phyloP scores from a whole-genome alignment of 2,888 invertebrate species.

The Petrophora chlorosata region DNA sequence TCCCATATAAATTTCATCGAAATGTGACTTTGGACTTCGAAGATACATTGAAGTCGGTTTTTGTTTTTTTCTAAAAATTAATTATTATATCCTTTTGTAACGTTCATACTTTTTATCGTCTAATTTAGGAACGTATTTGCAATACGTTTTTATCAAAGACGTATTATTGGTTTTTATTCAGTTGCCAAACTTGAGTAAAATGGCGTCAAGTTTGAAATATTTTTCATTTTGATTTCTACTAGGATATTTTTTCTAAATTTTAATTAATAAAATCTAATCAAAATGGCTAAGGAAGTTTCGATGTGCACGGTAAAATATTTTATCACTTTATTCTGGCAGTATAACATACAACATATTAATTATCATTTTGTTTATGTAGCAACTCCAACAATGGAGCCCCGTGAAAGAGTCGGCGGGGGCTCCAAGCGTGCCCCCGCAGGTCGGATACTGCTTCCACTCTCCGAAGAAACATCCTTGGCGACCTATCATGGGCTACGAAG shows the following conservation, averaged over 20 bases:
- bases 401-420: conserved; percentile 87
- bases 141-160: no score
- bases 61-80: no score
- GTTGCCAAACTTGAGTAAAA: conserved; percentile 12
- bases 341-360: neutral
- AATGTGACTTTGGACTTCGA: no score
- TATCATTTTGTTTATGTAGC: conserved; percentile 68
- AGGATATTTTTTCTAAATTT: conserved; percentile 41
- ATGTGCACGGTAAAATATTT: conserved; percentile 71
- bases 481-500: conserved; percentile 90
- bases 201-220: conserved; percentile 37
- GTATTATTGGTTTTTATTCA: no score
- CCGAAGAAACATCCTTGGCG: conserved; percentile 91
- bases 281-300: conserved; percentile 77
- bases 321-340: neutral
- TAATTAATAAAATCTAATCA: conserved; percentile 42
- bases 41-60: no score
- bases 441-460: conserved; percentile 88
- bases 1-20: no score
- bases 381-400: conserved; percentile 91
- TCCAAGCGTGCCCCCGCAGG: conserved; percentile 85
- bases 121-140: no score
- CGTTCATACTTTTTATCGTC: no score
- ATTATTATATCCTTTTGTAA: no score
- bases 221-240: conserved; percentile 8